phyloP scores from a whole-genome alignment of 2,797 vertebrate genomes.

The Tragopan temminckii region DNA sequence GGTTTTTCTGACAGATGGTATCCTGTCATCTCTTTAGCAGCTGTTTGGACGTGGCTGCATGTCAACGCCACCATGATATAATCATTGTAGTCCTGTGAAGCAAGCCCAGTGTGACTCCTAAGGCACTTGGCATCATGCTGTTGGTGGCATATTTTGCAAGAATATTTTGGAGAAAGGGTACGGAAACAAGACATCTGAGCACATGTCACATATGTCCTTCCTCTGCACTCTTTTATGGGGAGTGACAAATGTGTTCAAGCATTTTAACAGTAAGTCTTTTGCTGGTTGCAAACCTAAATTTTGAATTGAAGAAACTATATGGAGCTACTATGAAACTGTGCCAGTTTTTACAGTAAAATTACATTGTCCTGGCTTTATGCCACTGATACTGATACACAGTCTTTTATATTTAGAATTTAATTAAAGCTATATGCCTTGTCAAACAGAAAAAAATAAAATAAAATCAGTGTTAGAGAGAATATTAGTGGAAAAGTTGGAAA shows the following conservation, averaged over 20 bases:
- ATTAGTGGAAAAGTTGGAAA: not conserved
- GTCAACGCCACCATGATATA: slow-evolving; percentile 67
- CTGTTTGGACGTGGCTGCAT: slow-evolving; percentile 74
- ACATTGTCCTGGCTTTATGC: slow-evolving; percentile 35
- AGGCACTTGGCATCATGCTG: slow-evolving; percentile 53
- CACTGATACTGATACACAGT: not conserved
- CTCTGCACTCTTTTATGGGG: slow-evolving; percentile 21
- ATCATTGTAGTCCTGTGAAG: slow-evolving; percentile 65
- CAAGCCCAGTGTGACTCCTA: slow-evolving; percentile 52
- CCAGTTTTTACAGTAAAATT: slow-evolving; percentile 31
- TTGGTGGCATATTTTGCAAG: slow-evolving; percentile 41
- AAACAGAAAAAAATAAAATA: not conserved
- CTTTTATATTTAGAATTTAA: slow-evolving; percentile 16
- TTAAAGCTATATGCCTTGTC: not conserved
- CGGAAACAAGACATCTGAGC: slow-evolving; percentile 35
- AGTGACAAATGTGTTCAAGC: slow-evolving; percentile 48
- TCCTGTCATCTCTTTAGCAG: slow-evolving; percentile 76
- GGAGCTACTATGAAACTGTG: not conserved
- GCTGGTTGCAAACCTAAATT: slow-evolving; percentile 39
- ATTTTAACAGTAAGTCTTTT: slow-evolving; percentile 61
- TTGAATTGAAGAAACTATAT: slow-evolving; percentile 37
- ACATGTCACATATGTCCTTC: slow-evolving; percentile 26
- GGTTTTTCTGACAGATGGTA: slow-evolving; percentile 76
- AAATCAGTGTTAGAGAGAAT: not conserved
- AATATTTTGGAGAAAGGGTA: slow-evolving; percentile 65